Percentiles rank a stretch among this genome's conserved stretches.
Evolutionary conservation across 2,797 vertebrate genomes (phyloP).

Genomic region (Fistularia tabacaria): DNA sequence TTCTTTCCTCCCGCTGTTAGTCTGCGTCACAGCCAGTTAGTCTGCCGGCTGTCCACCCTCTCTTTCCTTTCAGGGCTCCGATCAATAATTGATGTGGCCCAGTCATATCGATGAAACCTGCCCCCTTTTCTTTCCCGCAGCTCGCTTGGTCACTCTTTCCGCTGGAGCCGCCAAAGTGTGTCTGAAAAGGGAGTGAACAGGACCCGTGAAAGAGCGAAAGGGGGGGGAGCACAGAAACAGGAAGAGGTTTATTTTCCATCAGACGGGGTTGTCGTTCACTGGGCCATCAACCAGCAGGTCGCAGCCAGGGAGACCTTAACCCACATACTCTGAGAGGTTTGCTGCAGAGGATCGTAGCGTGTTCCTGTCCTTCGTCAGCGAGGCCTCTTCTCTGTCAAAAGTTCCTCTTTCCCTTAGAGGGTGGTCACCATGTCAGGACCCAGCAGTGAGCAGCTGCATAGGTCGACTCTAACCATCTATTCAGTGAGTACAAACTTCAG

Average conservation of each 20-base stretch:
- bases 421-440: conserved; percentile 67
- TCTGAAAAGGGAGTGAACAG: conserved; percentile 45
- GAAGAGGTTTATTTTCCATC: neutral
- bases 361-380: conserved; percentile 7
- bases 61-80: conserved; percentile 68
- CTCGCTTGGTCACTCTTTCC: conserved; percentile 43
- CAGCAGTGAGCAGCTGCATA: conserved; percentile 75
- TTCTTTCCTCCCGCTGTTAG: conserved; percentile 21
- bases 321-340: conserved; percentile 13
- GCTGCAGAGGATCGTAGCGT: conserved; percentile 1
- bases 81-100: conserved; percentile 76
- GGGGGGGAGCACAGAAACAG: conserved; percentile 11
- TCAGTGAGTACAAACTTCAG: conserved; percentile 53
- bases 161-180: conserved; percentile 36
- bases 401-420: conserved; percentile 9
- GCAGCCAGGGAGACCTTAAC: conserved; percentile 12
- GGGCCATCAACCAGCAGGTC: conserved; percentile 24
- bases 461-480: conserved; percentile 73
- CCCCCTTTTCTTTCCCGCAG: conserved; percentile 42
- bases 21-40: conserved; percentile 42
- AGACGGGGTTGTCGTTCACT: neutral
- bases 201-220: conserved; percentile 40
- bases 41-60: conserved; percentile 35
- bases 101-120: conserved; percentile 63
- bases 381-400: conserved; percentile 6